Conservation (phyloP, 2,797 vertebrate genomes). For the Cetoscarus ocellatus region DNA sequence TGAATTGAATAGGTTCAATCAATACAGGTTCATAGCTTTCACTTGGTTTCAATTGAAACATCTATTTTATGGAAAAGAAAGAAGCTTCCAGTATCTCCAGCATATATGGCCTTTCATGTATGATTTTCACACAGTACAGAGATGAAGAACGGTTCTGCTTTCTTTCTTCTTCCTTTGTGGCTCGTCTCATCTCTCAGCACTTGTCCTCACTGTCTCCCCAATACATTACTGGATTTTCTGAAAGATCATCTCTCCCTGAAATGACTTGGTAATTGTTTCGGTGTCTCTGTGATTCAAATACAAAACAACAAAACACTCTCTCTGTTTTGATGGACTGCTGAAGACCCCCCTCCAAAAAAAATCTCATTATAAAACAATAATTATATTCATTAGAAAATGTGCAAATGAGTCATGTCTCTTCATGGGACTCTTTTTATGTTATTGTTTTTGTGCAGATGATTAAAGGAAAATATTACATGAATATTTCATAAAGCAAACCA, state of each 20-base stretch:
- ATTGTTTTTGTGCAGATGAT: conserved; percentile 78
- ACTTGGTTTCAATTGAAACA: conserved; percentile 51
- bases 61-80: conserved; percentile 44
- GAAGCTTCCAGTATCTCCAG: conserved; percentile 31
- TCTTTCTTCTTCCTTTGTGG: neutral
- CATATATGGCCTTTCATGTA: conserved; percentile 16
- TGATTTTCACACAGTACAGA: conserved; percentile 23
- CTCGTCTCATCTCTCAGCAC: conserved; percentile 51
- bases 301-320: conserved; percentile 63
- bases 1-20: conserved; percentile 51
- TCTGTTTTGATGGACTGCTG: conserved; percentile 63
- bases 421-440: conserved; percentile 64
- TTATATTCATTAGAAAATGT: conserved; percentile 83
- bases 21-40: conserved; percentile 49
- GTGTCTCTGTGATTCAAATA: conserved; percentile 60
- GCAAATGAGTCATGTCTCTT: conserved; percentile 74
- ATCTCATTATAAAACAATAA: conserved; percentile 80
- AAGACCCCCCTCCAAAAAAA: conserved; percentile 31
- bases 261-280: conserved; percentile 74
- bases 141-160: conserved; percentile 4
- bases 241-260: conserved; percentile 64
- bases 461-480: conserved; percentile 75
- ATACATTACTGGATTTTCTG: conserved; percentile 60
- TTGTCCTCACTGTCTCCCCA: conserved; percentile 56
- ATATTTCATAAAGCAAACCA: conserved; percentile 74